Percentiles rank a stretch among this genome's conserved stretches.
Evolutionary conservation across 2,797 vertebrate species (phyloP).

Genomic region (Tragelaphus eurycerus): DNA sequence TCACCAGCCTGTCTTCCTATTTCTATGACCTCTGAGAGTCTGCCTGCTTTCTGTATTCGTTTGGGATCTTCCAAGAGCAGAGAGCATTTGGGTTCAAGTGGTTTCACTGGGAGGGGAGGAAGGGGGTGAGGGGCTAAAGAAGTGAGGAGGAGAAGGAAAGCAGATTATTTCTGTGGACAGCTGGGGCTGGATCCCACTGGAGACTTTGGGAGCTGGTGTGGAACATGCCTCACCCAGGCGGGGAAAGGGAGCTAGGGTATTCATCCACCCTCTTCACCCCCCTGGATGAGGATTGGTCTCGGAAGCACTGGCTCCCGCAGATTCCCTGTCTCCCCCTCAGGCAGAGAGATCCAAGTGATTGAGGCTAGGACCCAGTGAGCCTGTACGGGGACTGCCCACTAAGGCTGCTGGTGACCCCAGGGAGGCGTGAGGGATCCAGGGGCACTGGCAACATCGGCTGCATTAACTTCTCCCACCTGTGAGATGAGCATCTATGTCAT

Average conservation of each 20-base stretch:
- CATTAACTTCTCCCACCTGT: neutral
- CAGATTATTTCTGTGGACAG: neutral
- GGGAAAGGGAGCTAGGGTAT: neutral
- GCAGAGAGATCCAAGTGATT: neutral
- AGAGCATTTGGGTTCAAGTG: neutral
- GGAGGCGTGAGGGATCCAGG: accelerated
- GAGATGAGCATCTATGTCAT: neutral
- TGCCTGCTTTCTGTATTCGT: neutral
- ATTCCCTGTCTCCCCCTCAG: neutral
- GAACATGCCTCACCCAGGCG: accelerated
- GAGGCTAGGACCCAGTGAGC: no score
- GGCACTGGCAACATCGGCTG: neutral
- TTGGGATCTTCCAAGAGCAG: neutral
- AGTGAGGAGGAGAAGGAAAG: neutral
- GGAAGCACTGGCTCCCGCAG: neutral
- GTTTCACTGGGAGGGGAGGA: neutral
- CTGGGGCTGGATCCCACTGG: no score
- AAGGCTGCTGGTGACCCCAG: neutral
- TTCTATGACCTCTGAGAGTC: neutral
- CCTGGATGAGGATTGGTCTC: neutral
- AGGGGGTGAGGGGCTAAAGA: neutral
- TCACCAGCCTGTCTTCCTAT: neutral
- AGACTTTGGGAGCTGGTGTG: neutral
- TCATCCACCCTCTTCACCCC: neutral
- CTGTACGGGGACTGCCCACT: no score